These are phyloP conservation scores for Phaenicophaeus curvirostris DNA, from an alignment of 2,797 vertebrate species.

Conservation along the genomic window DNA sequence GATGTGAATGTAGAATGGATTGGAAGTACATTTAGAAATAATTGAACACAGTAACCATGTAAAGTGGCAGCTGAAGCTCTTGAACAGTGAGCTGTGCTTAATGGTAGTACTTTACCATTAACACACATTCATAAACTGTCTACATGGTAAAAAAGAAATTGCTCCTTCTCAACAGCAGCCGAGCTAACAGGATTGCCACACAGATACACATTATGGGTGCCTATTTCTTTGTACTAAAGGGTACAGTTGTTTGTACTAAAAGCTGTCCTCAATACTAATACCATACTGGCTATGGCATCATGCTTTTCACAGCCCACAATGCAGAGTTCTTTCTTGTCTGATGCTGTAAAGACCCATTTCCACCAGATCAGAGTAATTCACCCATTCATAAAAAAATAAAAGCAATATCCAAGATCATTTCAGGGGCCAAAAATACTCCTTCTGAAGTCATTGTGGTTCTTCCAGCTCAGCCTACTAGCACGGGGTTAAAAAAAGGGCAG, in stretches of 20 bases:
- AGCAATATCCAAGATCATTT: neutral
- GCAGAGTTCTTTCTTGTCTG: neutral
- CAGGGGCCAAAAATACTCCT: neutral
- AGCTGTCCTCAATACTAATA: neutral
- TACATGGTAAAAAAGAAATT: neutral
- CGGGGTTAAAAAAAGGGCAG: too few relatives aligned
- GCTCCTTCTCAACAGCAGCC: conserved; percentile 1
- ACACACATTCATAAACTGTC: neutral
- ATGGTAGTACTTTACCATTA: conserved; percentile 29
- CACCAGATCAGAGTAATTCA: neutral
- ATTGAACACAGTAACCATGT: neutral
- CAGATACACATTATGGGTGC: neutral
- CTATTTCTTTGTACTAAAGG: too few relatives aligned
- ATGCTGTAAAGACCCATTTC: neutral
- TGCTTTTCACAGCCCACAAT: neutral
- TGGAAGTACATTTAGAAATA: neutral
- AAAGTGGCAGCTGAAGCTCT: neutral
- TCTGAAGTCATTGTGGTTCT: neutral
- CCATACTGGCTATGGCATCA: neutral
- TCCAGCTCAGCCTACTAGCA: neutral
- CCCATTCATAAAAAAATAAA: neutral
- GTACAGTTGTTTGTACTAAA: too few relatives aligned
- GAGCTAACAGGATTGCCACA: conserved; percentile 1
- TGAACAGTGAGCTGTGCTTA: neutral
- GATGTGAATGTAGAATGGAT: neutral